Base-by-base conservation (phyloP, 2,888 invertebrate species). In the Phorcus lineatus region DNA sequence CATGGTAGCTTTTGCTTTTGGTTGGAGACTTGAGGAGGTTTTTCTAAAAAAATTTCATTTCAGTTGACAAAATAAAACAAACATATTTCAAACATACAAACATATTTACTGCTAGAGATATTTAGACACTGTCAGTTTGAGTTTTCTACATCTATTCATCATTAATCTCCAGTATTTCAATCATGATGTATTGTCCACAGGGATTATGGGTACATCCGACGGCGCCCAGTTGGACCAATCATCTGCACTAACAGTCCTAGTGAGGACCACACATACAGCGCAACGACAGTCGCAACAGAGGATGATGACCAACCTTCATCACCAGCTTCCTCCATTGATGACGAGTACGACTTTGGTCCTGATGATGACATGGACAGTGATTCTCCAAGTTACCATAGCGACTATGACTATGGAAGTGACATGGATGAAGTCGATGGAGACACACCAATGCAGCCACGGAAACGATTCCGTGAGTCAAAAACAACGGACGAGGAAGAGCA, bases 231-330 rank as follows among this genome's bases (percentile, higher is more conserved):
- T 13, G 81, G 83, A 52, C 88, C 90, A 22, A 87, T 91, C 47
- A 95, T 97, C 86, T 97, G 97, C 88, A 97, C 97, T 2, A 96
- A 96, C 78, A 96, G 96, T 89, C 97, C 97, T 0, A 97, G 97
- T 93, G 97, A 97, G 94, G 98, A 98, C 94, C 98, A 98, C 94
- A 97, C 97, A 78, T 98, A 98, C 94, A 97, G 97, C 84, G 90
- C 91, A 70, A 89, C 89, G 2, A 86, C 84, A 80, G 83, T 89
- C 28, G 85, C 86, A 74, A 84, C 83, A 13, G 86, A 87, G 22
- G 88, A 87, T 40, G 88, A 88, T 67, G 84, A 83, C 28, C 75
- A 85, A 7, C 88, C 89, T 31, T 84, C 86, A 11, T 90, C 91
- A 1, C 94, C 91, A 0, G 88, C 88, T 4, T 93, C 93, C n/a